Evolutionary conservation across 2,113 vertebrate species (phyloP).

Genomic region (Podarcis muralis): DNA sequence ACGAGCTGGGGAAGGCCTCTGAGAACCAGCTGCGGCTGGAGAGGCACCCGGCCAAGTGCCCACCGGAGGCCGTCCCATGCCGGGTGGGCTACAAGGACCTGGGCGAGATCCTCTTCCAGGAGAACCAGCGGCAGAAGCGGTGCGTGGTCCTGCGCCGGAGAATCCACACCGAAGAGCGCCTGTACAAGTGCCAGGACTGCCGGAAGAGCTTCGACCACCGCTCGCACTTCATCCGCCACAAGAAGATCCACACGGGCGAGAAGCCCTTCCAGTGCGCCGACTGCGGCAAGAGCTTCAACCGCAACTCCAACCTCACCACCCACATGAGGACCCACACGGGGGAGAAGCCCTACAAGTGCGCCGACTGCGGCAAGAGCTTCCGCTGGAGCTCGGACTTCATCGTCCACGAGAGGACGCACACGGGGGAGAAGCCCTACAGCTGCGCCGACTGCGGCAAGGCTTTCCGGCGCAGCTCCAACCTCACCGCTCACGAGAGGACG

Average conservation of each 20-base stretch:
- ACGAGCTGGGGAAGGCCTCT: neutral
- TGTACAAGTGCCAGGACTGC: slow-evolving; percentile 69
- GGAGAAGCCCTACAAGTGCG: slow-evolving; percentile 92
- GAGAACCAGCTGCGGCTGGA: neutral
- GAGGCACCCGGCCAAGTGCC: neutral
- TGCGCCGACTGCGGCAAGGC: slow-evolving; percentile 65
- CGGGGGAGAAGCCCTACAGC: slow-evolving; percentile 63
- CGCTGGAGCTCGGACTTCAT: slow-evolving; percentile 71
- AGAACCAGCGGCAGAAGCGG: slow-evolving; percentile 57
- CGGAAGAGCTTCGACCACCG: slow-evolving; percentile 64
- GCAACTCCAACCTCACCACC: slow-evolving; percentile 64
- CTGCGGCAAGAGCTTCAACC: slow-evolving; percentile 37
- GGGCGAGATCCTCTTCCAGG: slow-evolving; percentile 23
- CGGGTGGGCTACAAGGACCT: slow-evolving; percentile 57
- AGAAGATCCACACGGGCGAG: slow-evolving; percentile 39
- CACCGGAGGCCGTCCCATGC: slow-evolving; percentile 5
- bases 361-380: slow-evolving; percentile 94
- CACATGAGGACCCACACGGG: slow-evolving; percentile 70
- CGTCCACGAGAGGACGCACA: slow-evolving; percentile 60
- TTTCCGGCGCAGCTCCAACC: slow-evolving; percentile 69
- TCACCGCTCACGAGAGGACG: slow-evolving; percentile 68
- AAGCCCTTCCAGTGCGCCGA: slow-evolving; percentile 22
- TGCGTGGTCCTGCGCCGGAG: slow-evolving; percentile 53
- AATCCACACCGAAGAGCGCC: slow-evolving; percentile 61
- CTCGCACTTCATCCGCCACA: slow-evolving; percentile 36